Base-by-base conservation (phyloP, 2,888 invertebrate species). In the Andrena marginata region DNA sequence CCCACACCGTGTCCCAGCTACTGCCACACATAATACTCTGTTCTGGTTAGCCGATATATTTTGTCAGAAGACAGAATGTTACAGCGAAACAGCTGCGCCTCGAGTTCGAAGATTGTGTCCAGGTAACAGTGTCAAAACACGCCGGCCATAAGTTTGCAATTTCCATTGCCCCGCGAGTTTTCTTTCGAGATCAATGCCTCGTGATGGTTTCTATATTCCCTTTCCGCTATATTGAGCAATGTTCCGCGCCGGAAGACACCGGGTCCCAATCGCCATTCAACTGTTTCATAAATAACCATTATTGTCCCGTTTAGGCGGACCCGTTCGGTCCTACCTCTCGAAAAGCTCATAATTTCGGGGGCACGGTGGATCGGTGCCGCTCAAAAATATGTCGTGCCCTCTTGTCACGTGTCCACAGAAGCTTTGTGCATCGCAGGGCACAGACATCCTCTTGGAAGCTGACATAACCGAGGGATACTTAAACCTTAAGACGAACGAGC, bases 221-320 rank as follows among this genome's bases (percentile, higher is more conserved):
- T 87, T 91, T 89, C 89, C 89, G 85, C 87, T 82, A 87, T 91
- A 89, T 90, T 90, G 87, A 89, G 88, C 90, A 91, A 88, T 86
- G 73, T 85, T 83, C 69, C 74, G 81, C 78, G 71, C 67, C 5
- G 60, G 84, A 82, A 84, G 83, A 87, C 85, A 87, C 70, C 87
- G 82, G 62, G 35, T 77, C 67, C 6, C 48, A 70, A 73, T 88
- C 80, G 72, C 81, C 42, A 86, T 87, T 85, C 86, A 85, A 77
- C 64, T 67, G 85, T 82, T 90, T 87, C 90, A 87, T 90, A 91
- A 91, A 91, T 90, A 90, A 85, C 91, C 86, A 89, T 90, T 90
- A 91, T 90, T 90, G 89, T 90, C 85, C 84, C 80, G 79, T 87
- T 90, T 84, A 69, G 76, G 64, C 71, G 67, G 31, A 42, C 13